These are phyloP conservation scores for Pandemis heparana DNA, from an alignment of 2,888 invertebrate genomes.

Conservation along the genomic window DNA sequence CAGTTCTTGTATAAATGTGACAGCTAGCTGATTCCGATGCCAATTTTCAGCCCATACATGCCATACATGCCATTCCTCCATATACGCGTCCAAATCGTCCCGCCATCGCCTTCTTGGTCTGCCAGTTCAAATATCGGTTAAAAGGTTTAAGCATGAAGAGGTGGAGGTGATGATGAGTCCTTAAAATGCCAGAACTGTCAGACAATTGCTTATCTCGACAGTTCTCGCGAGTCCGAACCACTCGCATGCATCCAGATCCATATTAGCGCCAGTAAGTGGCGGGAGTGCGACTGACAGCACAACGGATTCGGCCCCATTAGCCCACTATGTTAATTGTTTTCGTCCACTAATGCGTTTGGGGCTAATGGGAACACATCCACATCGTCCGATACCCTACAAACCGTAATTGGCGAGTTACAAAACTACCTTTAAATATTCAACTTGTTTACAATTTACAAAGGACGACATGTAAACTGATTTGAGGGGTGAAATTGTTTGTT, in stretches of 20 bases:
- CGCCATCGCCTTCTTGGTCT: too few relatives aligned
- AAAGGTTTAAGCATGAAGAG: too few relatives aligned
- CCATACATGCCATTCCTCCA: too few relatives aligned
- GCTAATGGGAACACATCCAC: conserved; percentile 10
- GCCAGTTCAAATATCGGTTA: too few relatives aligned
- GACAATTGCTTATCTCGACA: background rate
- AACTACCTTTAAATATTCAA: conserved; percentile 26
- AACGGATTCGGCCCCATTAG: conserved; percentile 21
- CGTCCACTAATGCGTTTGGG: conserved; percentile 17
- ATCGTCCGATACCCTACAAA: background rate
- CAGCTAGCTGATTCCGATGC: too few relatives aligned
- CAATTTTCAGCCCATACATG: too few relatives aligned
- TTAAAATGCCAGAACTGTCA: background rate
- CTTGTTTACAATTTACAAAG: conserved; percentile 25
- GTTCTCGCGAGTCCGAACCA: background rate
- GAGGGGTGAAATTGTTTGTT: conserved; percentile 16
- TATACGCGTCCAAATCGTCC: too few relatives aligned
- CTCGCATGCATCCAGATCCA: conserved; percentile 16
- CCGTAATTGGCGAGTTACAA: conserved; percentile 5
- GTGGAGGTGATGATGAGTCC: background rate
- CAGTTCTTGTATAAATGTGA: too few relatives aligned
- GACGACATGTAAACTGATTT: conserved; percentile 20
- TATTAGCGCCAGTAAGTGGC: conserved; percentile 12
- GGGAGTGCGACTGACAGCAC: conserved; percentile 17
- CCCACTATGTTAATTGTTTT: conserved; percentile 25